Base-by-base conservation (phyloP, 2,888 invertebrate genomes). In the Frankliniella fusca region DNA sequence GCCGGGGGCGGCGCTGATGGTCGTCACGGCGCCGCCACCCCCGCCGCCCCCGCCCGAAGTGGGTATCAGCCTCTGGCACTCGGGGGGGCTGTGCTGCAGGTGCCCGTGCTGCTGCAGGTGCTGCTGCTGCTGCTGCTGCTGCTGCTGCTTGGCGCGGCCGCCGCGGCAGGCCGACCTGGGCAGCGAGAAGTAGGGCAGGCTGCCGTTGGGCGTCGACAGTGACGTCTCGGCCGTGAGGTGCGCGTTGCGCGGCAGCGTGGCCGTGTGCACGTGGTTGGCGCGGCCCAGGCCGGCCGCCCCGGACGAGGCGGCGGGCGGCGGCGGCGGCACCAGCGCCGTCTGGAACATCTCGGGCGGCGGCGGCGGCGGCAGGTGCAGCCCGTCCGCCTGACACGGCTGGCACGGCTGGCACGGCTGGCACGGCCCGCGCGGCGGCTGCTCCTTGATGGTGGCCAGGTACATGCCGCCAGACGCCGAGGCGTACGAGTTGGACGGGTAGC, bases 41-140 rank as follows among this genome's bases (percentile, higher is more conserved):
- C 83, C 90, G 86, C 11, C 90, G 90, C 85, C 90, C 91, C 83
- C 88, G 90, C 85, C 91, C 15, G 70, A 38, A 38, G 76, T 23
- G 54, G 54, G 54, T 11, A 61, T 18, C 18, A 61, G 61, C 61
- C 61, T 23, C 50, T 83, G 70, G 79, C n/a, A 82, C 82, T 61
- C 81, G 23, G 84, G 84, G 38, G 83, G 82, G 50, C 83, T 84
- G n/a, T 82, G 83, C 65, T 83, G 84, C 81, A 85, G 84, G 76
- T 83, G 80, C 70, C 82, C 84, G 20, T 85, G 84, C 79, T 85
- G 84, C 61, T 85, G 85, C 48, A 85, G 85, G 80, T 86, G 86
- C 0, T 85, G 85, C 10, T 86, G 85, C 11, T 84, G 84, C 50
- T 84, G 85, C 20, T 85, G 54, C 54, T 54, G 54, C 54, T 54